Evolutionary conservation across 1,140 invertebrate genomes (phyloP).

Genomic region (Aradophagus sp.): DNA sequence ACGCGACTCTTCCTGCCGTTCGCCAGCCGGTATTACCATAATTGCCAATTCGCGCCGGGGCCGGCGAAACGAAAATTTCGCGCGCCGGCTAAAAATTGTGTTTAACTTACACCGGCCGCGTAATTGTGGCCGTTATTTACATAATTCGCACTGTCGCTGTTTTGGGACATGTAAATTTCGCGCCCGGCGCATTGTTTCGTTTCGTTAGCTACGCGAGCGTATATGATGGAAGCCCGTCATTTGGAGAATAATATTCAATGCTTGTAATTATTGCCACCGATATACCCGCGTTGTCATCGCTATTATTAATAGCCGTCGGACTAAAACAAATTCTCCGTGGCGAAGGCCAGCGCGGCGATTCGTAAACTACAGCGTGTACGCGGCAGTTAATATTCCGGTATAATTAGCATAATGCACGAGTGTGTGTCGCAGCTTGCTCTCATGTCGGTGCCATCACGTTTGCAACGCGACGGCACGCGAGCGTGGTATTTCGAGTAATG

Average conservation of each 20-base stretch:
- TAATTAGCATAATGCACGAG: conserved; percentile 60
- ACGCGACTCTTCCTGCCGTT: conserved; percentile 2
- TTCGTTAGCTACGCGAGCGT: conserved; percentile 6
- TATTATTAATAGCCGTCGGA: conserved; percentile 49
- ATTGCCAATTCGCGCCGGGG: conserved; percentile 26
- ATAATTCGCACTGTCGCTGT: conserved; percentile 30
- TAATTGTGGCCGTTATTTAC: conserved; percentile 35
- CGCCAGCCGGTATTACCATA: conserved; percentile 29
- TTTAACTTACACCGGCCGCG: conserved; percentile 11
- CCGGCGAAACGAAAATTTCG: too few species aligned
- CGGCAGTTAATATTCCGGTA: conserved; percentile 40
- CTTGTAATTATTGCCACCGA: conserved; percentile 35
- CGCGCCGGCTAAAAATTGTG: conserved; percentile 26
- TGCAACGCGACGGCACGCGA: conserved; percentile 58
- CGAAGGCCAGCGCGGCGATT: conserved; percentile 29
- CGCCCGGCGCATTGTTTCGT: conserved; percentile 17
- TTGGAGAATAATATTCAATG: conserved; percentile 31
- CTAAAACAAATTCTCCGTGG: conserved; percentile 35
- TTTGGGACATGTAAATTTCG: too few species aligned
- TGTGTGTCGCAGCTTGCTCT: conserved; percentile 49
- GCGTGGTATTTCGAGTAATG: conserved; percentile 51
- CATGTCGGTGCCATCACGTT: conserved; percentile 54
- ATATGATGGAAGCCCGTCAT: conserved; percentile 23
- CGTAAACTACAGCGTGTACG: conserved; percentile 33
- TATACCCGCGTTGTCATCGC: conserved; percentile 46